Evolutionary conservation across 2,113 vertebrate genomes (phyloP).

Genomic region (Cyprinodon tularosa): DNA sequence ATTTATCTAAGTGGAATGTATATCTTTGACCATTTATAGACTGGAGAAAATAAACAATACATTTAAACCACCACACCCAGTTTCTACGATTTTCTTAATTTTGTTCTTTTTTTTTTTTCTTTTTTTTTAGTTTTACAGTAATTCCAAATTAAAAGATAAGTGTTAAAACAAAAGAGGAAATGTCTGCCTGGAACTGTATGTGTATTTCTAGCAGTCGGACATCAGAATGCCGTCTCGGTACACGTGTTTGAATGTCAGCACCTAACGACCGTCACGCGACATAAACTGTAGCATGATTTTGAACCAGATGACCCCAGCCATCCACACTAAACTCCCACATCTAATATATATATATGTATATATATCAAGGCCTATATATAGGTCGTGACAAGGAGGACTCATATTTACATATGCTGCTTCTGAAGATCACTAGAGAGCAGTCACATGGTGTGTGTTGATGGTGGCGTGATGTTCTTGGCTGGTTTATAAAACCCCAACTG

Average conservation of each 20-base stretch:
- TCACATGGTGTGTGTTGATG: conserved; percentile 34
- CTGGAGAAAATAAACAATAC: neutral
- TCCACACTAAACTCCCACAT: neutral
- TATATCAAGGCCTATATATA: conserved; percentile 1
- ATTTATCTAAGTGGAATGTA: neutral
- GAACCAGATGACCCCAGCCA: conserved; percentile 43
- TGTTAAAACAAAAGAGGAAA: neutral
- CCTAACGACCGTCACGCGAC: conserved; percentile 32
- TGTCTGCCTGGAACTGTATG: neutral
- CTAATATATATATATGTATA: neutral
- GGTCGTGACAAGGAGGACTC: conserved; percentile 23
- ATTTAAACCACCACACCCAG: neutral
- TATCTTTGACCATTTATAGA: neutral
- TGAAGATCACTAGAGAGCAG: conserved; percentile 5
- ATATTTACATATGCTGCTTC: conserved; percentile 37
- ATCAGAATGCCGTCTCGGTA: neutral
- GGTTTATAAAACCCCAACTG: conserved; percentile 4
- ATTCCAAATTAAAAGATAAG: neutral
- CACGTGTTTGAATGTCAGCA: conserved; percentile 18
- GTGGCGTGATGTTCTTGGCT: conserved; percentile 23
- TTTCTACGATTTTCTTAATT: too few species aligned
- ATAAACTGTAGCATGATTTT: conserved; percentile 35
- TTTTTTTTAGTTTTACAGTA: neutral
- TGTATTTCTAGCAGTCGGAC: neutral
- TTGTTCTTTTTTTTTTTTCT: too few species aligned